Base-by-base conservation (phyloP, 2,888 invertebrate genomes). In the Escarpia spicata region DNA sequence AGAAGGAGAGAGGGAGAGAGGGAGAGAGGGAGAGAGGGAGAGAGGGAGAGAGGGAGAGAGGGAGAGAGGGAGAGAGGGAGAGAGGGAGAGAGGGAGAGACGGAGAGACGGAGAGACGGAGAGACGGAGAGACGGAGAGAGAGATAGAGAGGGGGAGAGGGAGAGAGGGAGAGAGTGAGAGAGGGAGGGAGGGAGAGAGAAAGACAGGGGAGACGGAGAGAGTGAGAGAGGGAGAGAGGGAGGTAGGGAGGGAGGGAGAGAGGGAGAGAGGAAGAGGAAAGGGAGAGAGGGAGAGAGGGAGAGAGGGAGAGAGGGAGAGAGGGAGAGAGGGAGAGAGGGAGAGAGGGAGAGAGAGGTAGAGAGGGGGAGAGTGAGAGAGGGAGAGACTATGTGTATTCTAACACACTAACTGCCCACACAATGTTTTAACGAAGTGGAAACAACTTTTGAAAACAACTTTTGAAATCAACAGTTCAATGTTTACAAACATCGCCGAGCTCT, bases 31-130 rank as follows among this genome's bases (percentile, higher is more conserved):
- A 91, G n/a, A 15, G 91, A 92, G 44, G 91, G 91, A 91, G 91
- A 19, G 52, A 15, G n/a, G 31, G 52, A 91, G 37, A 3, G 91
- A 31, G 19, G 19, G 91, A 43, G 19, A n/a, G 31, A 89, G 3
- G 92, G 91, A 92, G 15, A 26, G 26, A 3, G 26, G 52, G 3
- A 9, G 45, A 10, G 26, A 31, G 19, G 26, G 58, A 91, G 19
- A 37, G 91, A 92, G 31, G 92, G 91, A 19, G 26, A 31, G 91
- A 92, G 15, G n/a, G n/a, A 19, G 15, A 10, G n/a, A 91, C 37
- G 58, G 58, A 58, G 31, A n/a, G 52, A 44, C 92, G 91, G 31
- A 58, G 52, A n/a, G 92, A 91, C 37, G 92, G 91, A 45, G 31
- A 37, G 43, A 45, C 43, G 43, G 91, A 91, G 10, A 37, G 45